phyloP scores from a whole-genome alignment of 2,888 invertebrate species.

The Caprella mutica region DNA sequence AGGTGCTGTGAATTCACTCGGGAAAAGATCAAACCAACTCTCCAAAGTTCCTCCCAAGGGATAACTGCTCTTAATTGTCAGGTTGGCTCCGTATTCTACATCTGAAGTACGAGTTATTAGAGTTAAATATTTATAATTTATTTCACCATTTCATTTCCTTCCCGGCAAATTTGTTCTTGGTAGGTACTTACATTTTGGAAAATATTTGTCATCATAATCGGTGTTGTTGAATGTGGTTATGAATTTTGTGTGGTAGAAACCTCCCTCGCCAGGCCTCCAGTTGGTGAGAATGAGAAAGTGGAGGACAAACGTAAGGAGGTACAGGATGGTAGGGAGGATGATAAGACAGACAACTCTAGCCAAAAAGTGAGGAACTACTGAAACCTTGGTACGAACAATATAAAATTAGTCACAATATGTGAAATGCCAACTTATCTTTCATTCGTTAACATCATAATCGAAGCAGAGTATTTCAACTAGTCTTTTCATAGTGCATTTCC shows the following conservation, averaged over 20 bases:
- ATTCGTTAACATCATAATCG: no score
- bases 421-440: no score
- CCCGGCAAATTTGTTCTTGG: not conserved
- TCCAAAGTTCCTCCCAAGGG: conserved; percentile 26
- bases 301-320: conserved; percentile 24
- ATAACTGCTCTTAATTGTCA: conserved; percentile 23
- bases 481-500: not conserved
- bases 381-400: not conserved
- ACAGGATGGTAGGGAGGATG: conserved; percentile 18
- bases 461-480: no score
- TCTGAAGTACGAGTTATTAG: no score
- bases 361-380: conserved; percentile 20
- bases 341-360: conserved; percentile 19
- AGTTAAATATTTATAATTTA: no score
- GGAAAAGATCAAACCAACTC: conserved; percentile 33
- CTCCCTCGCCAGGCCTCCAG: conserved; percentile 9
- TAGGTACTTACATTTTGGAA: conserved; percentile 22
- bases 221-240: conserved; percentile 18
- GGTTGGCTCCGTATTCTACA: conserved; percentile 29
- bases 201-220: conserved; percentile 22
- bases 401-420: no score
- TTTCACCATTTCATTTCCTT: no score
- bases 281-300: conserved; percentile 24
- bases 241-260: conserved; percentile 21
- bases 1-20: conserved; percentile 16